Conservation (phyloP, 2,797 vertebrate species). For the Cebuella pygmaea region DNA sequence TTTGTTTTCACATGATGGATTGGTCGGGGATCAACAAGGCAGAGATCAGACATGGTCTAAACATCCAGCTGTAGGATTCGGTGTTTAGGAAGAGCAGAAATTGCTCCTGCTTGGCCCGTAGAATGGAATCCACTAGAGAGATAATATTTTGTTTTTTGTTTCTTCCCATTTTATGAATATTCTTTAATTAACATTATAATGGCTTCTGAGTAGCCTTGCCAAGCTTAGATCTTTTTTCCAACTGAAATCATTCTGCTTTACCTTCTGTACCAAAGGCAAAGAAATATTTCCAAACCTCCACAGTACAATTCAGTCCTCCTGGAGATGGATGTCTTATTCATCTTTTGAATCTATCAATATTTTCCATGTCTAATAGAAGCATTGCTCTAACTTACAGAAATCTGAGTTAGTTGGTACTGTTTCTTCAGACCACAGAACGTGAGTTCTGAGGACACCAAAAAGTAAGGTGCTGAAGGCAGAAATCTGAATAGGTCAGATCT, state of each 20-base stretch:
- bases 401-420: not conserved
- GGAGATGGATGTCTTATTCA: not conserved
- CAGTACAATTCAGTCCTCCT: not conserved
- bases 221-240: slow-evolving; percentile 18
- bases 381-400: slow-evolving; percentile 1
- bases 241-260: not conserved
- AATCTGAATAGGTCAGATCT: not conserved
- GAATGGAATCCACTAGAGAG: not conserved
- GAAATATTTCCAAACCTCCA: not conserved
- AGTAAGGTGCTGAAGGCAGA: not conserved
- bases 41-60: slow-evolving; percentile 10
- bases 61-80: not conserved
- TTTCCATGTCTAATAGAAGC: not conserved
- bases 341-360: not conserved
- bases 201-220: not conserved
- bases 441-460: not conserved
- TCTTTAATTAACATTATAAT: slow-evolving; percentile 42
- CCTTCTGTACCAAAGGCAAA: slow-evolving; percentile 11
- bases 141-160: not conserved
- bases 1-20: slow-evolving; percentile 30
- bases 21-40: slow-evolving; percentile 10
- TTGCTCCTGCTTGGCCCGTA: not conserved
- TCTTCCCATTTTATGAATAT: not conserved
- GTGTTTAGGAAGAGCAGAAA: not conserved
- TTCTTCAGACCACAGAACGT: not conserved